A percentile compares a stretch with the other conserved stretches of the same genome.
These are phyloP conservation scores for Amblyteles armatorius DNA, from an alignment of 2,888 invertebrate genomes.

Conservation along the genomic window DNA sequence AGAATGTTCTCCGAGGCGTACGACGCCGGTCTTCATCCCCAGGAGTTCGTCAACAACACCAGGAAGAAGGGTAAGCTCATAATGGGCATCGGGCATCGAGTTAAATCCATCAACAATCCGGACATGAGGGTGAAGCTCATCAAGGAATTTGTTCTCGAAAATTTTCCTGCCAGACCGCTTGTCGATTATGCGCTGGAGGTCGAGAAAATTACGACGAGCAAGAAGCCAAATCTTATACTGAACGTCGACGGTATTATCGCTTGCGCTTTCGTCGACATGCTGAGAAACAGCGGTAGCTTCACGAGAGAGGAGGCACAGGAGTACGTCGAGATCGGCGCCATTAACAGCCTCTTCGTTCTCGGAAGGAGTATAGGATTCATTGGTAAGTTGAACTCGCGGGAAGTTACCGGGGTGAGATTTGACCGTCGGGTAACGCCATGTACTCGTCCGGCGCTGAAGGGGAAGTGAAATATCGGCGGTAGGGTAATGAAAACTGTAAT, in stretches of 20 bases:
- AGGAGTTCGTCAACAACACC: conserved; percentile 99
- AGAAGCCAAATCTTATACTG: conserved; percentile 99
- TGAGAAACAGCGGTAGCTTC: conserved; percentile 97
- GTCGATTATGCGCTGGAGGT: conserved; percentile 98
- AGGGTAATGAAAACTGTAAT: too few species aligned
- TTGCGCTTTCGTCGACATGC: conserved; percentile 98
- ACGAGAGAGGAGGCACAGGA: conserved; percentile 99
- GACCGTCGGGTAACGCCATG: too few species aligned
- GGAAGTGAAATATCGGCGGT: too few species aligned
- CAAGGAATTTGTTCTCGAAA: conserved; percentile 97
- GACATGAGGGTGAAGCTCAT: conserved; percentile 99
- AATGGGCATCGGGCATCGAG: conserved; percentile 99
- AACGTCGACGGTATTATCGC: conserved; percentile 99
- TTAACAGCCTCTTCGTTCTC: conserved; percentile 99
- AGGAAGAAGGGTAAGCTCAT: conserved; percentile 98
- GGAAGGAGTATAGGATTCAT: conserved; percentile 99
- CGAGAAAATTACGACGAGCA: conserved; percentile 99
- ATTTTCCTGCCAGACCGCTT: conserved; percentile 97
- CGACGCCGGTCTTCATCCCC: conserved; percentile 96
- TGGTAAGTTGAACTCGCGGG: conserved; percentile 85
- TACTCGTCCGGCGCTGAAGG: too few species aligned
- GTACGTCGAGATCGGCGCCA: conserved; percentile 98
- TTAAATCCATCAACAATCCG: conserved; percentile 98
- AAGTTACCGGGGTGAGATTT: background rate
- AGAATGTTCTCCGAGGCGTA: conserved; percentile 98